Conservation (phyloP, 2,113 vertebrate species). For the Gallinago undulata region DNA sequence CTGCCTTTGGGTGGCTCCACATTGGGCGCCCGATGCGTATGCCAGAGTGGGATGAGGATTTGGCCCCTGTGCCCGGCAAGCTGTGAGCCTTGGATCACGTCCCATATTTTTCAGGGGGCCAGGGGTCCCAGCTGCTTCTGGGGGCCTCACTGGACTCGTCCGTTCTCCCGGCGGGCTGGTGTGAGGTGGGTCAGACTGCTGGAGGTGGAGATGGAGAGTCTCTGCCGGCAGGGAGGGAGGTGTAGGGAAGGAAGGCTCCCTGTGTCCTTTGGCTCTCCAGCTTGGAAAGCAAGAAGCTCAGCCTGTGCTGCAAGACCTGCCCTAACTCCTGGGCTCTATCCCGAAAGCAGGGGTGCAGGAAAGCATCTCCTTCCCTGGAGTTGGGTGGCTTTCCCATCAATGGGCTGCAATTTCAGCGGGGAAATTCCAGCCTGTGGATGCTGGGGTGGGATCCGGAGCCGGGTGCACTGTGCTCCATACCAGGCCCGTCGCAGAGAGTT, state of each 20-base stretch:
- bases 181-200: not conserved
- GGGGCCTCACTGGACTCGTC: fast-evolving
- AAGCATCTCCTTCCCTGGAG: not conserved
- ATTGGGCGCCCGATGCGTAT: fast-evolving
- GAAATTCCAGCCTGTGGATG: not conserved
- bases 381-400: not conserved
- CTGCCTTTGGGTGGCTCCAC: not conserved
- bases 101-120: fast-evolving
- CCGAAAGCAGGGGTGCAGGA: not conserved
- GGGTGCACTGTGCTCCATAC: fast-evolving
- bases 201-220: fast-evolving
- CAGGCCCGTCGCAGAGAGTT: not conserved
- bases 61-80: not conserved
- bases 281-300: not conserved
- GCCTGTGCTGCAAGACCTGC: fast-evolving
- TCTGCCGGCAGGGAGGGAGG: not conserved
- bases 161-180: fast-evolving
- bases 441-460: not conserved
- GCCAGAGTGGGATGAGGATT: fast-evolving
- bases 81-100: not conserved
- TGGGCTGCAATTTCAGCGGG: not conserved
- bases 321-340: fast-evolving
- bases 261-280: not conserved
- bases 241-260: not conserved
- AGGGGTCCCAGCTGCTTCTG: not conserved